Base-by-base conservation (phyloP, 2,797 vertebrate species). In the Falco concolor region DNA sequence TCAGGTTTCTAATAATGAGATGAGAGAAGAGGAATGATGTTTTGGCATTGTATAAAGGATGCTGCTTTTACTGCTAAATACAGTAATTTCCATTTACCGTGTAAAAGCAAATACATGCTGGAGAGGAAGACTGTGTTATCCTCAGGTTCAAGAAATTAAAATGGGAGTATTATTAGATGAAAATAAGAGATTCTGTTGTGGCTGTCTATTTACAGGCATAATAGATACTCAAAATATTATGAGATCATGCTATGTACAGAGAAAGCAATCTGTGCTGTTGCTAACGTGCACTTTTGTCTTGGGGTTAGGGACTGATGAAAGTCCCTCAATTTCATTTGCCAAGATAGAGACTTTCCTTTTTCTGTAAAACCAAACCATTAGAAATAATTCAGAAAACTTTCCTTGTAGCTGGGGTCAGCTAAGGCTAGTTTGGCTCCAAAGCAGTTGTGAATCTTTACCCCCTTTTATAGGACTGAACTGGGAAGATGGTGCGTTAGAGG, bases 331-430 rank as follows among this genome's bases (percentile, higher is more conserved):
- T 84, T 38, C 74, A 21, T 42, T 87, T 32, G 91, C 90, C 77
- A 89, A 53, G 49, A 42, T 60, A 45, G 73, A 84, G 52, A 38
- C 59, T 59, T 78, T 49, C 42, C 40, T 32, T 60, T 87, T 84
- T 12, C 40, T 56, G 40, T 59, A 63, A 50, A 91, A 27, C 68
- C 53, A 69, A 79, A 17, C 64, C 38, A 8, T 30, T 38, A 13
- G 60, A 83, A 84, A 61, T 10, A 60, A 53, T 54, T 57, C 44
- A 12, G 75, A 45, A 63, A 38, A 21, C 13, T 68, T 53, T 38
- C 80, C 90, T 53, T 27, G 60, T 30, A 20, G 78, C 36, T 24
- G 24, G 77, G 94, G 85, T 96, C 86, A 93, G 60, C 85, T 96
- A 9, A 90, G 96, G 94, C 70, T 44, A 84, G 42, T 17, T 74